These are phyloP conservation scores for Barypeithes pellucidus DNA, from an alignment of 2,888 invertebrate genomes.

Conservation along the genomic window DNA sequence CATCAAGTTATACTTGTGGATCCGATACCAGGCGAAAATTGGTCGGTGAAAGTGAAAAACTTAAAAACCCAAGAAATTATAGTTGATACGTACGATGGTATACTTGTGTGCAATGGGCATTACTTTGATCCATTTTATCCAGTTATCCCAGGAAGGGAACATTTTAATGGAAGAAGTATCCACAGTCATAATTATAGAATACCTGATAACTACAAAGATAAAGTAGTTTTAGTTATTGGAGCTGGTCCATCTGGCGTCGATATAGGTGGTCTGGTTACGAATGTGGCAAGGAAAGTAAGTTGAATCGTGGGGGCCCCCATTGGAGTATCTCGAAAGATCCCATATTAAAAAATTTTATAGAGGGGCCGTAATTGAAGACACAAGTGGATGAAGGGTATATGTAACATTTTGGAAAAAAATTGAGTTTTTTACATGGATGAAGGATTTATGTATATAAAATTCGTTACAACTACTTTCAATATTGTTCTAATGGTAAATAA, in stretches of 20 bases:
- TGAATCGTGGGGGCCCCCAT: background rate
- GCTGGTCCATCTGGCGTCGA: conserved; percentile 90
- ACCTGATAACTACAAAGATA: conserved; percentile 78
- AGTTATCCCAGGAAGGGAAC: conserved; percentile 77
- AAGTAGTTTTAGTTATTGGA: conserved; percentile 86
- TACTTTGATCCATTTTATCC: conserved; percentile 84
- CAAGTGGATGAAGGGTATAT: too few relatives aligned
- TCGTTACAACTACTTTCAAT: too few relatives aligned
- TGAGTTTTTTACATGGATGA: too few relatives aligned
- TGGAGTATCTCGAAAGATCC: too few relatives aligned
- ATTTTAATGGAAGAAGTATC: conserved; percentile 73
- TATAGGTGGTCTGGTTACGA: conserved; percentile 78
- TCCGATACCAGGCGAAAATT: conserved; percentile 70
- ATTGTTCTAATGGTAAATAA: too few relatives aligned
- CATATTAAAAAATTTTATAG: too few relatives aligned
- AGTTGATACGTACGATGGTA: conserved; percentile 79
- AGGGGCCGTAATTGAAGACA: too few relatives aligned
- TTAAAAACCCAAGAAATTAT: conserved; percentile 71
- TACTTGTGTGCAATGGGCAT: conserved; percentile 89
- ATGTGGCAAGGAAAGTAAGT: conserved; percentile 71
- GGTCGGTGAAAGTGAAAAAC: conserved; percentile 77
- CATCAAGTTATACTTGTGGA: conserved; percentile 51
- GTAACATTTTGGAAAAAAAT: too few relatives aligned
- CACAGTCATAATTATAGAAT: conserved; percentile 90
- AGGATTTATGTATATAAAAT: too few relatives aligned